Base-by-base conservation (phyloP, 1,140 invertebrate species). In the Eubasilissa regina region DNA sequence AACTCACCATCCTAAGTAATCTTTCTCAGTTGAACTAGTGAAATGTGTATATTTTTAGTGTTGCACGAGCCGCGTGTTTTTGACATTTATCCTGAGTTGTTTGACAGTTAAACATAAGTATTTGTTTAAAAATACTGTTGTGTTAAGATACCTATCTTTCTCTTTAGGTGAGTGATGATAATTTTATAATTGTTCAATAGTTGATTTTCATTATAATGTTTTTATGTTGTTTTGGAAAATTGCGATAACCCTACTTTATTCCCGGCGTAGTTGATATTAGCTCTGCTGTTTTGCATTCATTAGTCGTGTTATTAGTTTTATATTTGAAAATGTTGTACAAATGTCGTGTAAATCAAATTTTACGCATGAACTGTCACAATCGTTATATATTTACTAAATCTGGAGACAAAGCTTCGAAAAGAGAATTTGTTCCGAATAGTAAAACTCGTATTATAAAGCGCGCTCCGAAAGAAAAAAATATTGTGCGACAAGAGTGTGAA, bases 391-490 rank as follows among this genome's bases (percentile, higher is more conserved):
- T 25, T 45, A 9, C 55, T 7, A 60, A 75, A 45, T 75, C 51
- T 7, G 45, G 25, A 12, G n/a, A 60, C 43, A 60, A 75, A 44
- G 7, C 17, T n/a, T 17, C 19, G 51, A 73, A 73, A 53, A 15
- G 19, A 43, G 19, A 55, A 58, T 58, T 75, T 44, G 4, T 58
- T 8, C 53, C 53, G 15, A 75, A 45, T 58, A 75, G 73, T 21
- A 75, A 56, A 45, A 75, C 73, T 7, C 15, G 17, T 15, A 75
- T 75, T 19, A 75, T 75, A 58, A 73, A 73, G 44, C 73, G 73
- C 11, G 35, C 51, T 45, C 53, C 51, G 35, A 44, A 53, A 17
- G 55, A 44, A 75, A 75, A 75, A 55, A 55, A 70, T 7, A 60
- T 60, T 60, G 56, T 3, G 13, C 43, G 17, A 70, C 66, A 17